Conservation (phyloP, 2,113 vertebrate species). For the Aramus guarauna region DNA sequence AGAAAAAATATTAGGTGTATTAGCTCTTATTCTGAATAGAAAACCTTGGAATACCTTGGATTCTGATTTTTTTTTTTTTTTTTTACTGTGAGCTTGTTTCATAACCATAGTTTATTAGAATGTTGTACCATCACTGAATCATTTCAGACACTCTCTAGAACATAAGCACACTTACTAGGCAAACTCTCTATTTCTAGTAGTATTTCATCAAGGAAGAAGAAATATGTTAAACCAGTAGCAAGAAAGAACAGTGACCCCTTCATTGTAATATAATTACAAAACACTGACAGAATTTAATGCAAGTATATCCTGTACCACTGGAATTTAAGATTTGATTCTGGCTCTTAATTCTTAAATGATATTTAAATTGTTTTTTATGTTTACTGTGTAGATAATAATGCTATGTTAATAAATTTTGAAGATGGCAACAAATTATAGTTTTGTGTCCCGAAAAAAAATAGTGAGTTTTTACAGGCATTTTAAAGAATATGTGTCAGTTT, state of each 20-base stretch:
- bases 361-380: not conserved
- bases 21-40: not conserved
- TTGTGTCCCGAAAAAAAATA: not conserved
- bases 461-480: not conserved
- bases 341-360: not conserved
- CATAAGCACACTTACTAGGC: not conserved
- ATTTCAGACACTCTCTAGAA: not conserved
- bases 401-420: not conserved
- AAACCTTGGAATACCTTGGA: not conserved
- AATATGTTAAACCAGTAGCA: not conserved
- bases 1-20: not conserved
- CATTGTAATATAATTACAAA: not conserved
- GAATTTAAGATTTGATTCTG: not conserved
- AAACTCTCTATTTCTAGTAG: not conserved
- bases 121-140: not conserved
- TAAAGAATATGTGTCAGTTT: not conserved
- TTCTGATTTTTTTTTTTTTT: not conserved
- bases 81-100: not conserved
- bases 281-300: not conserved
- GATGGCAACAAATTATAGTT: not conserved
- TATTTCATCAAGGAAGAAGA: not conserved
- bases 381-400: not conserved
- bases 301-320: not conserved
- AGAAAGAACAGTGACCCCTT: not conserved
- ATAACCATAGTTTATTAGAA: not conserved